Base-by-base conservation (phyloP, 2,888 invertebrate species). In the Tholera decimalis region DNA sequence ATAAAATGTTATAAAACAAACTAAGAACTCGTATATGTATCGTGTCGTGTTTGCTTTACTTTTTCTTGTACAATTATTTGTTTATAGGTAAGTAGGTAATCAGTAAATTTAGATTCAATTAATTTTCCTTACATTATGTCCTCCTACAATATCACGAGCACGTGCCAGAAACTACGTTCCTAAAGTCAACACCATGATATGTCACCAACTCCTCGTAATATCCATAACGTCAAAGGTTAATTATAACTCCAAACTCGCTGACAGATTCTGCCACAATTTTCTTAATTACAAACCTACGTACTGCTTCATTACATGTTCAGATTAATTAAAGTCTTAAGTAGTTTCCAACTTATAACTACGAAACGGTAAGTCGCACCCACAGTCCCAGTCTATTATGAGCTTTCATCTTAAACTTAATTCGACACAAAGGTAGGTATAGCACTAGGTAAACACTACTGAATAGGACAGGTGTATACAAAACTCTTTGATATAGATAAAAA, bases 391-490 rank as follows among this genome's bases (percentile, higher is more conserved):
- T 64, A 70, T 72, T 72, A 78, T 65, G 65, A 56, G 65, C 56
- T 66, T 71, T 72, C 59, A 66, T 65, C 46, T 39, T 44, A 62
- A 46, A 47, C 33, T 68, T 47, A 30, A 72, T 77, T 74, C 37
- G 62, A 39, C 22, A 63, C 53, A 71, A 44, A 71, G 43, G 59
- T 69, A 72, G 43, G 33, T 65, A 65, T 65, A 82, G 74, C 76
- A 74, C 71, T 83, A 83, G 78, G 71, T 76, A 84, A 82, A 84
- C 74, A 80, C 68, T 82, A 82, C 77, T 75, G 78, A 80, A 80
- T 70, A 77, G 87, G 84, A 92, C 94, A 94, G 94, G 93, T 94
- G 94, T 68, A 56, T 68, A 61, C 26, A 63, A 85, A 91, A 92
- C 91, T 91, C 90, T 93, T 93, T 91, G 83, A 84, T 82, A 88